Evolutionary conservation across 2,888 invertebrate species (phyloP), one percentile per base, ranked within the genome.

Genomic region (Phaedon cochleariae): DNA sequence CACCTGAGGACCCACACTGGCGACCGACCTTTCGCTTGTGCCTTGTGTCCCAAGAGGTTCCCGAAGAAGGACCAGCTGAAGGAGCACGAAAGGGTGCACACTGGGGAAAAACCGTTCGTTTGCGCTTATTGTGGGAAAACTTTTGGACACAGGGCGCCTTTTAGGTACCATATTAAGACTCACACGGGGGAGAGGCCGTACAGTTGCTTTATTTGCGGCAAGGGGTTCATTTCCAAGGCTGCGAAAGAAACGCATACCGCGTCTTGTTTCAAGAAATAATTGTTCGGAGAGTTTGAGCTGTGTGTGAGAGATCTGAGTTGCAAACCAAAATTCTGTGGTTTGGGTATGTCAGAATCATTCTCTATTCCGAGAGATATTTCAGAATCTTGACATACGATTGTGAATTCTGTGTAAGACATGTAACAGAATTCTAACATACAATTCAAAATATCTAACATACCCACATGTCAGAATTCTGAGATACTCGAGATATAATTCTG

Each of bases 1-100:
- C 87, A 88, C 68, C 82, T 85, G 51, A 77, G 85, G 26, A 84
- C 85, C 48, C 88, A 88, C 72, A 82, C 83, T 0, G 86, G 86
- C 5, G 83, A 85, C 21, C 86, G 86, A 69, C 87, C 87, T 1
- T 76, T 72, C 62, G 66, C 65, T 15, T 78, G 78, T 53, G 64
- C 62, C 1, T 72, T 73, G 6, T 80, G 80, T 48, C 65, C 65
- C 9, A 72, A 79, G 64, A 72, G 73, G 0, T 78, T 87, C n/a
- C 79, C 83, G 0, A 85, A 81, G 26, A 79, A 76, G 10, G 84
- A 83, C 60, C 74, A 73, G 34, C 67, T 77, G 6, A 72, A 71
- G 45, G 72, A 71, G 31, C 77, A 77, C 62, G 72, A 74, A 53
- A 52, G 73, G 20, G 76, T 74, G 37, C 88, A 88, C 72, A 82